These are phyloP conservation scores for Mesaphorura yosii DNA, from an alignment of 1,140 invertebrate genomes.

Conservation along the genomic window DNA sequence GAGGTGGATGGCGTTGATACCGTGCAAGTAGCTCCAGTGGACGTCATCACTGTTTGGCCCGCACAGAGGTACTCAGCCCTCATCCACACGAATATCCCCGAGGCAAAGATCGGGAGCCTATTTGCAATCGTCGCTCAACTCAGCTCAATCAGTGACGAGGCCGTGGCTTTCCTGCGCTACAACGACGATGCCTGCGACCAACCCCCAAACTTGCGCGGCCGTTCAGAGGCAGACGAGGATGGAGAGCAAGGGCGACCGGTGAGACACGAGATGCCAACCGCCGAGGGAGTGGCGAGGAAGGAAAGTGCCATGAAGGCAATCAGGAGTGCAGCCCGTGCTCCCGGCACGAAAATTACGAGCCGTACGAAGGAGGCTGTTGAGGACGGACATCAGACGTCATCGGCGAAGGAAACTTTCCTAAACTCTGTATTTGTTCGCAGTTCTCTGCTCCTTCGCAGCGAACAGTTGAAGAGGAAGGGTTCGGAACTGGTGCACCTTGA, in stretches of 20 bases:
- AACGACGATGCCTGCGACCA: background rate
- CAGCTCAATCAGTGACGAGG: background rate
- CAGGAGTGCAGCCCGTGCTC: too few relatives aligned
- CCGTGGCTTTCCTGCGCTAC: background rate
- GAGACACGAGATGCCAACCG: too few relatives aligned
- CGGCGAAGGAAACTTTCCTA: too few relatives aligned
- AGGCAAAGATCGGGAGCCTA: background rate
- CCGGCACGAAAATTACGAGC: too few relatives aligned
- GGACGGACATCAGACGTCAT: too few relatives aligned
- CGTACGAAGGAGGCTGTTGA: too few relatives aligned
- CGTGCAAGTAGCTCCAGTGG: background rate
- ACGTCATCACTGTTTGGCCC: slow-evolving; percentile 1
- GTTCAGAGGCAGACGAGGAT: background rate
- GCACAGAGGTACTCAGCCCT: slow-evolving; percentile 10
- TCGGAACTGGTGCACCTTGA: background rate
- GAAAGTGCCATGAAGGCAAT: too few relatives aligned
- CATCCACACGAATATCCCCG: background rate
- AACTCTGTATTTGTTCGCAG: background rate
- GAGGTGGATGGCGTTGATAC: slow-evolving; percentile 13
- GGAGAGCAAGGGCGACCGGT: background rate
- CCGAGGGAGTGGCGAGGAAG: too few relatives aligned
- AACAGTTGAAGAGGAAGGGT: background rate
- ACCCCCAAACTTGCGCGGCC: background rate
- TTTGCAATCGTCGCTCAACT: background rate
- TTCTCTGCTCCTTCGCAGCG: background rate